Base-by-base conservation (phyloP, 2,888 invertebrate species). In the Germaria angustata region DNA sequence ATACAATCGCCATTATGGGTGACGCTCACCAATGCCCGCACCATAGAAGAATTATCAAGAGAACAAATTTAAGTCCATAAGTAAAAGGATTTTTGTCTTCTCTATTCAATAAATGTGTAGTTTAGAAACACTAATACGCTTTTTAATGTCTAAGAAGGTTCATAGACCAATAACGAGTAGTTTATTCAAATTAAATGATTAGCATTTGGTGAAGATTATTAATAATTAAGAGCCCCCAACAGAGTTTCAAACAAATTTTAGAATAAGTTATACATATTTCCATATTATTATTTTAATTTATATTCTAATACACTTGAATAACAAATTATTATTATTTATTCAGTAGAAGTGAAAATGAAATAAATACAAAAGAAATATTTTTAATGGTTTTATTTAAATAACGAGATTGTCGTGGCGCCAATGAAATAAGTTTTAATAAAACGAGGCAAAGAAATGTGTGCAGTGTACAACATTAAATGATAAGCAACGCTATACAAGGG, bases 1-100 rank as follows among this genome's bases (percentile, higher is more conserved):
- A 94, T 93, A 90, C 95, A 95, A 87, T 95, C 95, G 84, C 96
- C 96, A 63, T 92, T 96, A 85, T 96, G 96, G 96, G 95, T 95
- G 66, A 95, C 96, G 68, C 93, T 96, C 86, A 96, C 96, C 72
- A 94, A 94, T 88, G 95, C 95, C 87, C 95, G 95, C 88, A 92
- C 93, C 73, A 91, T 92, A 81, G 90, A 88, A 85, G 91, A 91
- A 84, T 86, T 90, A 83, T 88, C 90, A 11, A 87, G 87, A 55
- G 89, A 89, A 61, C 84, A 89, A 73, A 79, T 61, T 69, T 80
- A 75, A 44, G 2, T 0, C 1, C 8, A 63, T 1, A 51, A 68
- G 7, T n/a, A 7, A 44, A 32, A 28, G 28, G 28, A 20, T 1
- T 17, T 41, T 20, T 24, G 1, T 36, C 5, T 11, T 28, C 11